Evolutionary conservation across 2,888 invertebrate species (phyloP).

Genomic region (Cephalotes varians): DNA sequence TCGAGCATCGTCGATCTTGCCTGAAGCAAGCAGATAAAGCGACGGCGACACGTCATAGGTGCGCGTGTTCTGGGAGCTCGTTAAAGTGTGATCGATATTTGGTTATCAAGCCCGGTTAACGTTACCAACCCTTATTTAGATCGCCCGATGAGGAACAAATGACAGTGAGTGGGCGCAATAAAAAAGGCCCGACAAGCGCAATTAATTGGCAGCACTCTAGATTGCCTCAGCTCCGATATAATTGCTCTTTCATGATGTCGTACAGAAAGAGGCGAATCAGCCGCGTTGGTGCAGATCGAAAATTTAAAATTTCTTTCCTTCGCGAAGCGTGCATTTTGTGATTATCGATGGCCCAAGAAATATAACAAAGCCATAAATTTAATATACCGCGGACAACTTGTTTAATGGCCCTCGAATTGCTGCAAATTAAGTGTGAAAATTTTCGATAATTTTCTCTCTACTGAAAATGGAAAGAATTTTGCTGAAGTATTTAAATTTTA

Average conservation of each 20-base stretch:
- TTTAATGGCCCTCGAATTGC: neutral
- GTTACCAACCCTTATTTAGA: constrained; percentile 50
- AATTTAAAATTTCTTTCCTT: constrained; percentile 38
- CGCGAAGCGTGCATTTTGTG: neutral
- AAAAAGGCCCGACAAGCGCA: constrained; percentile 30
- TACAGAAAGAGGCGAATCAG: constrained; percentile 12
- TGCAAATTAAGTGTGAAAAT: neutral
- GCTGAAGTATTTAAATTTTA: too few species aligned
- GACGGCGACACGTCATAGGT: constrained; percentile 71
- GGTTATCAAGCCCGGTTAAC: constrained; percentile 45
- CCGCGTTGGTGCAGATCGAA: neutral
- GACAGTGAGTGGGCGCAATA: constrained; percentile 42
- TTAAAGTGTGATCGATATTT: constrained; percentile 70
- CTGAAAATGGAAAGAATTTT: too few species aligned
- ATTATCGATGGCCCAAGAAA: constrained; percentile 28
- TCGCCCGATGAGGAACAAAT: constrained; percentile 48
- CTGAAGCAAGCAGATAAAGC: constrained; percentile 75
- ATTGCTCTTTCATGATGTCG: constrained; percentile 35
- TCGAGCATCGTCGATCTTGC: constrained; percentile 70
- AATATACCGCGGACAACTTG: constrained; percentile 4
- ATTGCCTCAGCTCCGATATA: constrained; percentile 14
- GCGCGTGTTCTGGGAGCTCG: constrained; percentile 70
- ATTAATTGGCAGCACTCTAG: constrained; percentile 45
- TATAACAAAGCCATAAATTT: constrained; percentile 19
- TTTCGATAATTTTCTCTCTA: neutral